Base-by-base conservation (phyloP, 2,113 vertebrate species). In the Thymallus thymallus region DNA sequence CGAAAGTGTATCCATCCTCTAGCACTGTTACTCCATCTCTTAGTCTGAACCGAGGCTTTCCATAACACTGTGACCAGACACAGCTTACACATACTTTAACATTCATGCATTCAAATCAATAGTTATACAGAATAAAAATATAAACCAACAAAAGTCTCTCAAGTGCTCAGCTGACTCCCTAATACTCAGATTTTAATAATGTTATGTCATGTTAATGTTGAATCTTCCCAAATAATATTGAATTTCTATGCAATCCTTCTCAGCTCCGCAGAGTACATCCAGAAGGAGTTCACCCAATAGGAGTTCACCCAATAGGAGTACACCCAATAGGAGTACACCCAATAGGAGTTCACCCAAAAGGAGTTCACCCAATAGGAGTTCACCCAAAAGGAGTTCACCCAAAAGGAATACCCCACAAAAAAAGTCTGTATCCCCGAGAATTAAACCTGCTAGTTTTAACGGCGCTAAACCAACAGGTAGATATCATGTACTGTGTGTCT, bases 381-480 rank as follows among this genome's bases (percentile, higher is more conserved):
- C 32, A 35, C 32, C 32, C 32, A 6, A 35, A 0, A 35, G 32
- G 32, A 35, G 32, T 35, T 35, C 26, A 26, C 35, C 35, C 35
- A 41, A 41, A 41, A 41, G 35, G 35, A 41, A 41, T 41, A 80
- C 56, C 16, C 77, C 80, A 13, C 58, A 75, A 70, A 77, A 78
- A 58, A 74, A 29, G 35, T 41, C 35, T 77, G 29, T 78, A 71
- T 56, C 76, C 51, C 71, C 72, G 64, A 77, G 68, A 72, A 32
- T 64, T 72, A 77, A 70, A 62, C 64, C 73, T 68, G 64, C 71
- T 71, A 62, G 69, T 78, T 60, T 80, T 71, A 83, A 84, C 71
- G 77, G 79, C 77, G 64, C 82, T 73, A 82, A 74, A 79, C 69
- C 82, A 77, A 64, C 77, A 84, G 79, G 79, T 81, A 84, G 79